phyloP scores from a whole-genome alignment of 2,797 vertebrate species.

The Distichodus sexfasciatus region DNA sequence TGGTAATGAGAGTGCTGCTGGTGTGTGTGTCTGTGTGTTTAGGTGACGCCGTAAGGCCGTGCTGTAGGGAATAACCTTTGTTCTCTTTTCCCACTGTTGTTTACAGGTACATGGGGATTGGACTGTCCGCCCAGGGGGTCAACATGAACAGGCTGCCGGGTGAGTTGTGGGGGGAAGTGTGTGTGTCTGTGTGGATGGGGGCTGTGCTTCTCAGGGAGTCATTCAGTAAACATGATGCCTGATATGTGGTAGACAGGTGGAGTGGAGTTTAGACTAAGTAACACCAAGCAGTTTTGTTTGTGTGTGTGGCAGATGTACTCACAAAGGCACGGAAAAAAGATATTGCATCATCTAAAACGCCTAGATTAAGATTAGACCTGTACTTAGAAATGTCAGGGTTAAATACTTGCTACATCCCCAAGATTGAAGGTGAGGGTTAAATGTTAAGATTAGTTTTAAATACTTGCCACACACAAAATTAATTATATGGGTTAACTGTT shows the following conservation, averaged over 20 bases:
- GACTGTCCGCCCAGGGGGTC: conserved; percentile 96
- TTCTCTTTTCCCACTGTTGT: conserved; percentile 38
- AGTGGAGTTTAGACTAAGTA: conserved; percentile 9
- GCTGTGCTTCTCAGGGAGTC: conserved; percentile 31
- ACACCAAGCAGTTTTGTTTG: neutral
- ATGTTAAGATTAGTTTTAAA: no score
- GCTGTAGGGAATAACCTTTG: neutral
- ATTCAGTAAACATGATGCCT: conserved; percentile 37
- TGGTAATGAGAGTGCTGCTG: neutral
- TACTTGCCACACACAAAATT: no score
- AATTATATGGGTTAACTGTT: no score
- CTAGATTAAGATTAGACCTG: no score
- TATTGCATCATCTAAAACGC: no score
- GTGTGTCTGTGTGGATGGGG: conserved; percentile 12
- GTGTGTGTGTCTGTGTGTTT: neutral
- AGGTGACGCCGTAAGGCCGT: neutral
- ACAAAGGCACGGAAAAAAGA: no score
- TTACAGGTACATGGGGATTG: conserved; percentile 97
- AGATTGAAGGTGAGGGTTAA: no score
- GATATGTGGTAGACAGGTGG: conserved; percentile 24
- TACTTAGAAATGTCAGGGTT: no score
- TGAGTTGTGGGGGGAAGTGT: conserved; percentile 70
- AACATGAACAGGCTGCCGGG: conserved; percentile 99
- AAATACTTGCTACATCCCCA: no score
- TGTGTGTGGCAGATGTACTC: no score